These are phyloP conservation scores for Bovichtus variegatus DNA, from an alignment of 2,797 vertebrate species.

Conservation along the genomic window DNA sequence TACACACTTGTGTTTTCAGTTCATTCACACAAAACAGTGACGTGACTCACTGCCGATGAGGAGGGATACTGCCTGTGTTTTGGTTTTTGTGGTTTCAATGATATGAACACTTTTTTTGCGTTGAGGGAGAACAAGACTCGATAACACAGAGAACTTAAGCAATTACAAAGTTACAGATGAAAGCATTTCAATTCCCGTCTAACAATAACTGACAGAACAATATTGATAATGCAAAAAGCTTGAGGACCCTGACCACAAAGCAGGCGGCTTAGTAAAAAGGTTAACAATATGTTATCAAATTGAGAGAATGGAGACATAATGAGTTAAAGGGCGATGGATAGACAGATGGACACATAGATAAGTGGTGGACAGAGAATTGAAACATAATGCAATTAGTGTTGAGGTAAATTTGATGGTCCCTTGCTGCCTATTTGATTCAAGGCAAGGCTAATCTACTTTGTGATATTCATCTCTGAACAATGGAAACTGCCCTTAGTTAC, in stretches of 20 bases:
- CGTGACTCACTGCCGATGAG: conserved; percentile 79
- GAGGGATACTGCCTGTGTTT: conserved; percentile 85
- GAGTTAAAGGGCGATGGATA: conserved; percentile 21
- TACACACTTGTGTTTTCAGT: conserved; percentile 45
- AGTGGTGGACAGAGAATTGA: conserved; percentile 35
- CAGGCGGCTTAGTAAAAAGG: conserved; percentile 69
- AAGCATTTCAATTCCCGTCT: conserved; percentile 54
- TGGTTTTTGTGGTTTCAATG: conserved; percentile 80
- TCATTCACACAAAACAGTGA: conserved; percentile 80
- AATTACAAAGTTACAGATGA: conserved; percentile 51
- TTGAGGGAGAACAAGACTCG: conserved; percentile 54
- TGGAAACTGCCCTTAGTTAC: conserved; percentile 37
- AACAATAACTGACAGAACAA: conserved; percentile 52
- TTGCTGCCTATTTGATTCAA: conserved; percentile 60
- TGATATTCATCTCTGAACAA: conserved; percentile 42
- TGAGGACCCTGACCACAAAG: conserved; percentile 79
- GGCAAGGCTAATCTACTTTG: conserved; percentile 59
- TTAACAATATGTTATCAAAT: conserved; percentile 53
- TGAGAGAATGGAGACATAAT: conserved; percentile 33
- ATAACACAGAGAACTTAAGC: conserved; percentile 44
- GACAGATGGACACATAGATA: conserved; percentile 31
- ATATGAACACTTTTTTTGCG: conserved; percentile 82
- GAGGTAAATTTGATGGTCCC: conserved; percentile 70
- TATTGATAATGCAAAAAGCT: conserved; percentile 64
- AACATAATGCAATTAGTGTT: conserved; percentile 53